phyloP scores from a whole-genome alignment of 2,113 vertebrate species.

The Brienomyrus brachyistius region DNA sequence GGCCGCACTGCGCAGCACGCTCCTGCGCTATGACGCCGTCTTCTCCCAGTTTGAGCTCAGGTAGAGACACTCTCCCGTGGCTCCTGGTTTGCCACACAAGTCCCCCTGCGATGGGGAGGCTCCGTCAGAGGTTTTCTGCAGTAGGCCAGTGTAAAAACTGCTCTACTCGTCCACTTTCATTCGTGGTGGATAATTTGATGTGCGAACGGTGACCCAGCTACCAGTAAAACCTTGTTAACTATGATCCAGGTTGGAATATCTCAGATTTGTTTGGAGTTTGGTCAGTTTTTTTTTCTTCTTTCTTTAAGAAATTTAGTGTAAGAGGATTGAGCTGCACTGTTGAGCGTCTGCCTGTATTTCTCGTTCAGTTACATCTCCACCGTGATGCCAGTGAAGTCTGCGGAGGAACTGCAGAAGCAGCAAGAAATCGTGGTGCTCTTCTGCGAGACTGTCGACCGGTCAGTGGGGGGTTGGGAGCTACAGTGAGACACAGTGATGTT shows the following conservation, averaged over 20 bases:
- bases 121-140: not conserved
- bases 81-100: not conserved
- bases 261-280: not conserved
- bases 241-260: not conserved
- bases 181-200: not conserved
- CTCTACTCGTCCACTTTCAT: not conserved
- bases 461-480: not conserved
- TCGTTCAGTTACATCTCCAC: slow-evolving; percentile 56
- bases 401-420: slow-evolving; percentile 56
- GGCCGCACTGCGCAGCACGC: slow-evolving; percentile 34
- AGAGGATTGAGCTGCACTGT: not conserved
- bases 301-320: not conserved
- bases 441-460: slow-evolving; percentile 64
- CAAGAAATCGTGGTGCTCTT: slow-evolving; percentile 64
- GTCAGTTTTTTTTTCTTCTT: not conserved
- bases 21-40: slow-evolving; percentile 51
- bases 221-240: not conserved
- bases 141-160: not conserved
- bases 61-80: slow-evolving; percentile 22
- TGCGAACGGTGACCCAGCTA: not conserved
- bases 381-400: slow-evolving; percentile 54
- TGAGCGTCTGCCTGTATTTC: not conserved
- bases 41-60: slow-evolving; percentile 62
- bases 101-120: too few species aligned
- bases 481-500: not conserved